phyloP scores from a whole-genome alignment of 2,113 vertebrate species.

The Marmota monax region DNA sequence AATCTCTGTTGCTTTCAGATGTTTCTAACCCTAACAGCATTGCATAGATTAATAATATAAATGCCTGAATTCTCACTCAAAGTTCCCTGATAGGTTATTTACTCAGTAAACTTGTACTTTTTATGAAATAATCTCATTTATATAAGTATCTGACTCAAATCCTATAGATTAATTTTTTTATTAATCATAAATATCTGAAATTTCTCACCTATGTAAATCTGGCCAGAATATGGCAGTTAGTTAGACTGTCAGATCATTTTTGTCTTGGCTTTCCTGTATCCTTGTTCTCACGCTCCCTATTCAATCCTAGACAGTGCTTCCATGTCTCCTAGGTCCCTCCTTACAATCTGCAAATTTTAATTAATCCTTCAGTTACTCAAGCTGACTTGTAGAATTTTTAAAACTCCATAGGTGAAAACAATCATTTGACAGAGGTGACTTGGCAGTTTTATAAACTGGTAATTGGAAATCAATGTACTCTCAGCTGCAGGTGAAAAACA shows the following conservation, averaged over 20 bases:
- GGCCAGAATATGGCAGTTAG: neutral
- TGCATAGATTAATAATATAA: neutral
- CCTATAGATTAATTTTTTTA: neutral
- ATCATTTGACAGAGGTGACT: conserved; percentile 72
- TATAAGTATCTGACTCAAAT: neutral
- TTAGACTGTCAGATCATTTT: neutral
- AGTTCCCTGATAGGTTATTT: neutral
- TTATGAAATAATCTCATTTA: neutral
- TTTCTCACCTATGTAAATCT: neutral
- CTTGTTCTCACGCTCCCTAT: neutral
- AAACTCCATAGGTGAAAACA: conserved; percentile 45
- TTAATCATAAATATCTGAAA: neutral
- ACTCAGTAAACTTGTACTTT: neutral
- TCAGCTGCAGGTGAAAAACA: conserved; percentile 76
- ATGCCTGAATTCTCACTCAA: neutral
- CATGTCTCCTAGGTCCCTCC: conserved; percentile 42
- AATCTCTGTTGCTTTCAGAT: neutral
- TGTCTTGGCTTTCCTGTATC: neutral
- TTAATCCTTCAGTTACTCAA: conserved; percentile 69
- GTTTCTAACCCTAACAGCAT: neutral
- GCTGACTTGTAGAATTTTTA: conserved; percentile 76
- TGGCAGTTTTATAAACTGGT: conserved; percentile 82
- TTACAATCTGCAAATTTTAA: conserved; percentile 75
- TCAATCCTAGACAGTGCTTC: neutral
- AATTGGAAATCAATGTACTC: conserved; percentile 85